Base-by-base conservation (phyloP, 2,797 vertebrate genomes). In the Nannoperca obscura region DNA sequence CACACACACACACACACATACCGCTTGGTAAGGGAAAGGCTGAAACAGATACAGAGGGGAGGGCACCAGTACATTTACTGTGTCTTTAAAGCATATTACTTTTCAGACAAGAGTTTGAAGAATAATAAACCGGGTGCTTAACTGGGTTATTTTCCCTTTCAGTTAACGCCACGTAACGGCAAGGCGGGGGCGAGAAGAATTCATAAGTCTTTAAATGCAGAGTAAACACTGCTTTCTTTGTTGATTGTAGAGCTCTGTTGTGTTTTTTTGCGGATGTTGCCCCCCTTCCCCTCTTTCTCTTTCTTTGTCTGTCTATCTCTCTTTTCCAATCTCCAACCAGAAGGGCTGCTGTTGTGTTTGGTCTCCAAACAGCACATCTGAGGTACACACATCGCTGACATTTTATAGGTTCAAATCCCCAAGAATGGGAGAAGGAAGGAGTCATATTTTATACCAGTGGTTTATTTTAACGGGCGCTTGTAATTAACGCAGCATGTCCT, bases 401-500 rank as follows among this genome's bases (percentile, higher is more conserved):
- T 97, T 97, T 97, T 97, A 97, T 96, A 97, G 96, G 96, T 97
- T 95, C 86, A 91, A 94, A 96, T 96, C 96, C 91, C 71, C 62
- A 34, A 87, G 91, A 93, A 94, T 79, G 80, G 61, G 66, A 73
- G 77, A 40, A 76, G 59, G 86, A 66, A 88, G 82, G 90, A 93
- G 92, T 94, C 92, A 93, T 94, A 94, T 94, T 95, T 97, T 97
- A 95, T 95, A 95, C 96, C 93, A 93, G 95, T 93, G 94, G 97
- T 98, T 99, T 99, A 97, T 99, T 99, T 99, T 97, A 97, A 97
- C 94, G 96, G 95, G 94, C 88, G 92, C 90, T 95, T 96, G 97
- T 99, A 98, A 99, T 99, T 98, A 98, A 98, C 96, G 96, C 97
- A 96, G 95, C 96, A 97, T 98, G 97, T 96, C 96, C 86, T 92